Conservation (phyloP, 2,113 vertebrate genomes). For the Agelaius tricolor region DNA sequence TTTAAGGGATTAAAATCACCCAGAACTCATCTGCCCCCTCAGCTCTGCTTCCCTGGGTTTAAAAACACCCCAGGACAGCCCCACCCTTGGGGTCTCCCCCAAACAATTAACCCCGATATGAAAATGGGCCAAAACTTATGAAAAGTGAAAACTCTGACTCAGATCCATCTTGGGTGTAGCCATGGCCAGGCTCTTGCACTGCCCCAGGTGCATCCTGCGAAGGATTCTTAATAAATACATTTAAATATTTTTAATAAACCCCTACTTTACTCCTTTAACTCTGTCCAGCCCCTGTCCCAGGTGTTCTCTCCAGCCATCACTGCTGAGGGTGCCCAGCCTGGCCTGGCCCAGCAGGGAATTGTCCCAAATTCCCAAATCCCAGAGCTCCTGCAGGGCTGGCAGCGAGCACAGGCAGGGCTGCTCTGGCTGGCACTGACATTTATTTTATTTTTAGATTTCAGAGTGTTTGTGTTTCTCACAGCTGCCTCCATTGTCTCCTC, state of each 20-base stretch:
- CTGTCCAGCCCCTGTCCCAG: neutral
- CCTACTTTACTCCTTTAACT: neutral
- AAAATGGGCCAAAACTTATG: neutral
- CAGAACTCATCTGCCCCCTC: neutral
- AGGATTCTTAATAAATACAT: neutral
- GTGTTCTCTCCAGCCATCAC: neutral
- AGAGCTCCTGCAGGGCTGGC: neutral
- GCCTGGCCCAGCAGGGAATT: neutral
- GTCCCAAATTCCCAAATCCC: neutral
- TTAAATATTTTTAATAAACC: neutral
- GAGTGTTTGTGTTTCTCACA: neutral
- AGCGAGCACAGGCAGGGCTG: neutral
- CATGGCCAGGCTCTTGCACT: neutral
- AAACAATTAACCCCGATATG: neutral
- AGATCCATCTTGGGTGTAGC: neutral
- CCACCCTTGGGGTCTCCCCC: neutral
- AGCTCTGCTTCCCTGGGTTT: too few species aligned
- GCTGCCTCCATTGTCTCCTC: constrained; percentile 57
- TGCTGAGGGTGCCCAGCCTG: neutral
- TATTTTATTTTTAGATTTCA: constrained; percentile 39
- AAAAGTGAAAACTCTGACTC: neutral
- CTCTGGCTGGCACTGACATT: neutral
- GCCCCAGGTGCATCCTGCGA: neutral
- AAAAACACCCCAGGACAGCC: neutral
- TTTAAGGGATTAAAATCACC: fast-evolving